These are phyloP conservation scores for Tiaroga cobitis DNA, from an alignment of 2,797 vertebrate species.

Conservation along the genomic window DNA sequence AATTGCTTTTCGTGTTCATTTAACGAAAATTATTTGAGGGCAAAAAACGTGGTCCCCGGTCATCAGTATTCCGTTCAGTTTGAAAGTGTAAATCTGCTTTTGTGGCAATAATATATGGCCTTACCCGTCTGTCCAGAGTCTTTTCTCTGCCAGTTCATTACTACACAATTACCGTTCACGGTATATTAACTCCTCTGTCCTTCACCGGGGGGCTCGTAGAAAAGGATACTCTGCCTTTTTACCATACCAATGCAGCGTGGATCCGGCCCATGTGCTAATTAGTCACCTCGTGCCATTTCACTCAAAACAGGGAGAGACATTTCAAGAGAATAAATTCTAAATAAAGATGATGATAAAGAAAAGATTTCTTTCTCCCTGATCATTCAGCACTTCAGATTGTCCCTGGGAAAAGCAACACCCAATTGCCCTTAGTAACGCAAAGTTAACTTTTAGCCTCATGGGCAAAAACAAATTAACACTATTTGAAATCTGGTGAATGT, in stretches of 20 bases:
- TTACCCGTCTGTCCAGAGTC: constrained; percentile 96
- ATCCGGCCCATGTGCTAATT: constrained; percentile 94
- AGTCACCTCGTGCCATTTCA: constrained; percentile 92
- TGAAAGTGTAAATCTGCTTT: constrained; percentile 99
- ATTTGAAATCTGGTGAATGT: constrained; percentile 7
- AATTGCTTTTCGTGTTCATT: constrained; percentile 98
- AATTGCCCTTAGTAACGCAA: constrained; percentile 28
- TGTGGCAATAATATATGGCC: constrained; percentile 97
- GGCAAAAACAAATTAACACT: constrained; percentile 23
- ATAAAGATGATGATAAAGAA: constrained; percentile 53
- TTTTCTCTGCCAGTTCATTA: constrained; percentile 99
- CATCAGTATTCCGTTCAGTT: constrained; percentile 98
- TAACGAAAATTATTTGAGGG: constrained; percentile 95
- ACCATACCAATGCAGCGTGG: constrained; percentile 90
- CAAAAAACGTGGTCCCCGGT: constrained; percentile 76
- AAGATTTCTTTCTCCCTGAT: constrained; percentile 36
- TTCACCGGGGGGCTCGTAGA: constrained; percentile 83
- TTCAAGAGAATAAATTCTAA: constrained; percentile 63
- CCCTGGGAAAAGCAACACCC: constrained; percentile 43
- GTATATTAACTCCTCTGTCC: constrained; percentile 98
- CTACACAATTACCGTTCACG: constrained; percentile 99
- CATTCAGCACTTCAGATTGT: constrained; percentile 37
- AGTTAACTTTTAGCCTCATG: constrained; percentile 48
- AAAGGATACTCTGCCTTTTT: constrained; percentile 88
- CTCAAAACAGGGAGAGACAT: constrained; percentile 78